Evolutionary conservation across 2,888 invertebrate genomes (phyloP).

Genomic region (Caenorhabditis sp.): DNA sequence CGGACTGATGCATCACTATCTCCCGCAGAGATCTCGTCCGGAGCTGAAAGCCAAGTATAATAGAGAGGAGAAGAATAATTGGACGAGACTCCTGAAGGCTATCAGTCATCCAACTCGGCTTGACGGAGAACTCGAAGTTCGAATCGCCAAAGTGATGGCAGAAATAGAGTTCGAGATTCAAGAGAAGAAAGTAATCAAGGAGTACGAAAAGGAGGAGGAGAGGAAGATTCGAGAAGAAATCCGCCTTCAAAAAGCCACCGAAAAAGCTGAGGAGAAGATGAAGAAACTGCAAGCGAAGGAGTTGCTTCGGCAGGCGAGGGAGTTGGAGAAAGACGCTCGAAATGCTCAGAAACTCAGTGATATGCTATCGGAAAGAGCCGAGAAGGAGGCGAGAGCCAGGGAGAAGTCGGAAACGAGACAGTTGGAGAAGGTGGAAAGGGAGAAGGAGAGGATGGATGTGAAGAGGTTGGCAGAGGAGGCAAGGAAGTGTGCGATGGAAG

Average conservation of each 20-base stretch:
- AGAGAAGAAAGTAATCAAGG: slow-evolving; percentile 35
- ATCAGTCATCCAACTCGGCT: slow-evolving; percentile 47
- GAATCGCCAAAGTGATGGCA: slow-evolving; percentile 21
- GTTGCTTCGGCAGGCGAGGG: slow-evolving; percentile 20
- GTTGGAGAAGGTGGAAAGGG: slow-evolving; percentile 9
- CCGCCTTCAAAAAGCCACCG: slow-evolving; percentile 10
- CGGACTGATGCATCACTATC: slow-evolving; percentile 81
- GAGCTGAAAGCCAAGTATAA: slow-evolving; percentile 82
- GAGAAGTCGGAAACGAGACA: slow-evolving; percentile 6
- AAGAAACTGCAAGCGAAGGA: slow-evolving; percentile 32
- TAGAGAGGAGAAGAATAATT: slow-evolving; percentile 77
- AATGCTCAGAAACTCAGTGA: slow-evolving; percentile 12
- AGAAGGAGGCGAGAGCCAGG: slow-evolving; percentile 10
- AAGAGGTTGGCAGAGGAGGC: slow-evolving; percentile 1
- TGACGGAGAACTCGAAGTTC: slow-evolving; percentile 23
- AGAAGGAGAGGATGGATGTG: slow-evolving; percentile 25
- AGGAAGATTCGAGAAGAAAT: slow-evolving; percentile 13
- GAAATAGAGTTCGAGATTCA: slow-evolving; percentile 48
- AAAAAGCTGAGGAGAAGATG: slow-evolving; percentile 26
- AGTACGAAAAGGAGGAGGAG: slow-evolving; percentile 53
- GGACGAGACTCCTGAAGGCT: slow-evolving; percentile 48
- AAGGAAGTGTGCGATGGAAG: slow-evolving; percentile 19
- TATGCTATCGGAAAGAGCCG: background rate
- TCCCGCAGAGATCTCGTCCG: slow-evolving; percentile 76
- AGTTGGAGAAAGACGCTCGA: slow-evolving; percentile 29